These are phyloP conservation scores for Thymelicus sylvestris DNA, from an alignment of 2,888 invertebrate species.

Conservation along the genomic window DNA sequence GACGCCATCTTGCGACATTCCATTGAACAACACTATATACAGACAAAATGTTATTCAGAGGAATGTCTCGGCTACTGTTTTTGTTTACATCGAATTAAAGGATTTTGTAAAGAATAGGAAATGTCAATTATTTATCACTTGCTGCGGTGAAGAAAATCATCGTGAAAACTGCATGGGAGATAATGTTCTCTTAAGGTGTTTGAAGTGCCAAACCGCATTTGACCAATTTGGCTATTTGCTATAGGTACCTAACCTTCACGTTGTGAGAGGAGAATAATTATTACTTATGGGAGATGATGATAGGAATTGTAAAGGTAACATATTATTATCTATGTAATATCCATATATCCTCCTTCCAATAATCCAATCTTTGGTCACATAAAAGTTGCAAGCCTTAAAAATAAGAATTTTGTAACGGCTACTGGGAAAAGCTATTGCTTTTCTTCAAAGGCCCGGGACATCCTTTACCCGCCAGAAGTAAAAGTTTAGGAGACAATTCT, in stretches of 20 bases:
- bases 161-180: too few relatives aligned
- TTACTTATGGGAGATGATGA: too few relatives aligned
- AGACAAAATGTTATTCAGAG: conserved; percentile 40
- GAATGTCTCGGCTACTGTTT: conserved; percentile 19
- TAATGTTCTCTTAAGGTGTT: too few relatives aligned
- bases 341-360: too few relatives aligned
- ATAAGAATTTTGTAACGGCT: neutral
- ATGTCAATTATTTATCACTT: too few relatives aligned
- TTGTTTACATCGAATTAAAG: conserved; percentile 4
- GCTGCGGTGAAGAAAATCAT: too few relatives aligned
- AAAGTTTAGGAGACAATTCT: conserved; percentile 41
- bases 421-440: conserved; percentile 19
- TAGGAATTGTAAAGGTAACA: too few relatives aligned
- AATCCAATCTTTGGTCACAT: neutral
- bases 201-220: too few relatives aligned
- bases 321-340: too few relatives aligned
- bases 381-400: neutral
- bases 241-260: too few relatives aligned
- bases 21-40: conserved; percentile 46
- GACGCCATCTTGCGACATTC: conserved; percentile 73
- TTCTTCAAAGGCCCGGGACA: conserved; percentile 16
- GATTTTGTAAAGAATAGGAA: neutral
- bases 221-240: too few relatives aligned
- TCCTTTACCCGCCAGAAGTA: conserved; percentile 39
- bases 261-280: too few relatives aligned